Evolutionary conservation across 2,797 vertebrate genomes (phyloP), one percentile per base, ranked within the genome.

Genomic region (Momotus momota): DNA sequence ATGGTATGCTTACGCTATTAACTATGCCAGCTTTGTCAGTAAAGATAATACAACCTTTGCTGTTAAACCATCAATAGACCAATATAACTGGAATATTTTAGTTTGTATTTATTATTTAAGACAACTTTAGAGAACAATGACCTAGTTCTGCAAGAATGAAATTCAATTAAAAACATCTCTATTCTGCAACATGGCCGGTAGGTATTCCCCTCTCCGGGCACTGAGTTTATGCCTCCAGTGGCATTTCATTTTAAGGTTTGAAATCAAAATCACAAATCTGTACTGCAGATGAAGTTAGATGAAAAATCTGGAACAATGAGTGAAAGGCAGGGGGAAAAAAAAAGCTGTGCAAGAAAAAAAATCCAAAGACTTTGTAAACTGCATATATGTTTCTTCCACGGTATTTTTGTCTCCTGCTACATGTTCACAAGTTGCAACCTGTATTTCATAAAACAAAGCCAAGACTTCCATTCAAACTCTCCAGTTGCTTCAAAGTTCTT

Each of bases 81-180:
- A 25, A 88, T 84, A 86, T 62, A 81, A 83, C 49, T 40, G n/a
- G 25, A 86, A 79, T 57, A 22, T 12, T 86, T 86, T 27, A 35
- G n/a, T 79, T 88, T 75, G 29, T 54, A 90, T 80, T 90, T 93
- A 83, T 35, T 35, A 91, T 91, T 95, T 91, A 80, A 35, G 75
- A 62, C 57, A 89, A 33, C 54, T 52, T 90, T 70, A 88, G 69
- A 93, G 80, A 95, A 93, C 64, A 91, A 83, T 43, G 49, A 86
- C 43, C 69, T 65, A 81, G 80, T 79, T 92, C 66, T 92, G 35
- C 62, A 84, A 83, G 65, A 91, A 75, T 46, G 27, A 83, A 87
- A 94, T 81, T 65, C 52, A 86, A 49, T 87, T 94, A 62, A 80
- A 93, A 90, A 90, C 23, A 51, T 80, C 45, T 86, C 35, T 73